Evolutionary conservation across 2,888 invertebrate genomes (phyloP).

Genomic region (Epistrophella euchroma): DNA sequence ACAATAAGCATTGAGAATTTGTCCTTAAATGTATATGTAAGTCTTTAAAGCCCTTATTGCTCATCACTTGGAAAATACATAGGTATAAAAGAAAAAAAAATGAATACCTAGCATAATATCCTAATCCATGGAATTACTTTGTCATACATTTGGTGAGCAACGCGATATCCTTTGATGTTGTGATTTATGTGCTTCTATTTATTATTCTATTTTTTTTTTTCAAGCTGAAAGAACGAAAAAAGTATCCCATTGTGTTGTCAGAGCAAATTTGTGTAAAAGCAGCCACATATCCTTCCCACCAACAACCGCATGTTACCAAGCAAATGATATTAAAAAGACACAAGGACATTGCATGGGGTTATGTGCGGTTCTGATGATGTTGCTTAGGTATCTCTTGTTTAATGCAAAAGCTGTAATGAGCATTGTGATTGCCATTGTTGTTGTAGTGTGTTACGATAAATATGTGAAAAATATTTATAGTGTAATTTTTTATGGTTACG

Average conservation of each 20-base stretch:
- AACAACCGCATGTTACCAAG: not conserved
- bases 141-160: conserved; percentile 65
- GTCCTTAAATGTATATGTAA: not conserved
- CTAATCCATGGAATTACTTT: conserved; percentile 64
- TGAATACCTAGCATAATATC: conserved; percentile 31
- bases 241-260: conserved; percentile 59
- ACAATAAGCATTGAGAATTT: not conserved
- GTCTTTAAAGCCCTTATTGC: conserved; percentile 11
- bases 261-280: conserved; percentile 44
- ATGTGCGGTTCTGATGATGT: not conserved
- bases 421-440: conserved; percentile 61
- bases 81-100: not conserved
- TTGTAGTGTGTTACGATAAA: conserved; percentile 28
- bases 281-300: conserved; percentile 24
- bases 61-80: conserved; percentile 23
- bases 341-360: conserved; percentile 38
- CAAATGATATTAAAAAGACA: conserved; percentile 50
- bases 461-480: conserved; percentile 73
- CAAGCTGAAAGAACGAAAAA: conserved; percentile 11
- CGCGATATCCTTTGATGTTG: conserved; percentile 70
- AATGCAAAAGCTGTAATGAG: conserved; percentile 53
- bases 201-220: conserved; percentile 1
- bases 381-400: conserved; percentile 17
- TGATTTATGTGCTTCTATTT: conserved; percentile 66
- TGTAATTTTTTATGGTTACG: conserved; percentile 78